Evolutionary conservation across 2,113 vertebrate genomes (phyloP).

Genomic region (Microtus oregoni): DNA sequence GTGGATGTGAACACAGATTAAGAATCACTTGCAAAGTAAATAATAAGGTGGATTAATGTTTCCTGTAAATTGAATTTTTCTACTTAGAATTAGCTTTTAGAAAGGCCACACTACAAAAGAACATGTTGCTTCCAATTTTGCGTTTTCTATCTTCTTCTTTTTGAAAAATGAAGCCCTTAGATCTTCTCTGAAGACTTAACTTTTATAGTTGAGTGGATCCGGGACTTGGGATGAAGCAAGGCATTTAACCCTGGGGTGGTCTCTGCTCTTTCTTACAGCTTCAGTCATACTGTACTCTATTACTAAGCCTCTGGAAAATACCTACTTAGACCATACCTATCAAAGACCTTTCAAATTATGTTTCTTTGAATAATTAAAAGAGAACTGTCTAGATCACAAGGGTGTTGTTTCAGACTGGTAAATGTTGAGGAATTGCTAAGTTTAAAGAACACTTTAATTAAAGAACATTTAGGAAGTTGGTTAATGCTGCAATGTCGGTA

Average conservation of each 20-base stretch:
- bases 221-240: background rate
- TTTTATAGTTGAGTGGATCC: background rate
- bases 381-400: background rate
- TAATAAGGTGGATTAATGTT: slow-evolving; percentile 43
- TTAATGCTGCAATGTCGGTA: background rate
- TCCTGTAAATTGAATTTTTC: slow-evolving; percentile 25
- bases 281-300: background rate
- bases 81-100: slow-evolving; percentile 17
- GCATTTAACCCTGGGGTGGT: background rate
- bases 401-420: background rate
- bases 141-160: background rate
- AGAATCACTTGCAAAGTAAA: slow-evolving; percentile 59
- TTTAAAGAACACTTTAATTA: slow-evolving; percentile 25
- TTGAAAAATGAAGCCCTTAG: background rate
- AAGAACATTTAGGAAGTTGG: slow-evolving; percentile 31
- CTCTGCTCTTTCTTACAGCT: background rate
- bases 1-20: slow-evolving; percentile 14
- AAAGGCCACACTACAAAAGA: background rate
- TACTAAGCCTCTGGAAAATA: background rate
- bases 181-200: slow-evolving; percentile 11
- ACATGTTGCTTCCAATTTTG: background rate
- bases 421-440: background rate
- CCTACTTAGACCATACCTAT: background rate
- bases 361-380: slow-evolving; percentile 53
- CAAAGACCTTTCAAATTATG: slow-evolving; percentile 34